A percentile compares a stretch with the other conserved stretches of the same genome.
Evolutionary conservation across 2,888 invertebrate genomes (phyloP).

Genomic region (Perdita meconis): DNA sequence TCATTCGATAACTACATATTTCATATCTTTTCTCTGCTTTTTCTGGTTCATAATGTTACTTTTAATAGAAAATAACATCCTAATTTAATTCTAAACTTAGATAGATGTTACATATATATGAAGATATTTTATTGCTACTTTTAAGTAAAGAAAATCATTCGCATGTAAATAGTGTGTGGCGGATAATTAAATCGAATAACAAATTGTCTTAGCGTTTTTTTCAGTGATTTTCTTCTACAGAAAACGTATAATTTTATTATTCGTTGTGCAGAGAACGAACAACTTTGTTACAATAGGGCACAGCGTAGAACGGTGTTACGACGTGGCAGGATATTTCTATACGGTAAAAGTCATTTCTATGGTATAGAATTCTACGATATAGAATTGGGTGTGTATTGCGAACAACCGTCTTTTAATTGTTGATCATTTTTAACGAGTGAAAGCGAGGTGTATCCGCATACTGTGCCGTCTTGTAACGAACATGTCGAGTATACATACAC

Average conservation of each 20-base stretch:
- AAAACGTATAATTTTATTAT: slow-evolving; percentile 75
- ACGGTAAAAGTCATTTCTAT: slow-evolving; percentile 34
- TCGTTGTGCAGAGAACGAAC: slow-evolving; percentile 72
- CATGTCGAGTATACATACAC: slow-evolving; percentile 54
- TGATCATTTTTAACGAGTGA: slow-evolving; percentile 45
- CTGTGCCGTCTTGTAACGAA: slow-evolving; percentile 74
- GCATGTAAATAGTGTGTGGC: slow-evolving; percentile 82
- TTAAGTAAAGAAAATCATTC: slow-evolving; percentile 74
- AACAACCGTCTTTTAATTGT: slow-evolving; percentile 43
- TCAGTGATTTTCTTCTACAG: slow-evolving; percentile 67
- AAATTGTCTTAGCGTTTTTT: slow-evolving; percentile 78
- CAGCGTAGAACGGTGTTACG: slow-evolving; percentile 51
- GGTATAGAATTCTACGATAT: slow-evolving; percentile 30
- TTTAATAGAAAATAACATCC: slow-evolving; percentile 8
- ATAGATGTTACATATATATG: slow-evolving; percentile 51
- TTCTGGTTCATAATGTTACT: slow-evolving; percentile 29
- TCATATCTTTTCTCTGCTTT: slow-evolving; percentile 34
- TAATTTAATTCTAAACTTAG: slow-evolving; percentile 48
- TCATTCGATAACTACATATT: slow-evolving; percentile 27
- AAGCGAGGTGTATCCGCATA: slow-evolving; percentile 36
- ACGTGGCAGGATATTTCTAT: slow-evolving; percentile 38
- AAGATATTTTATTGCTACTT: slow-evolving; percentile 73
- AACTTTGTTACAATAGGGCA: slow-evolving; percentile 73
- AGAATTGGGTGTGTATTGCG: slow-evolving; percentile 25
- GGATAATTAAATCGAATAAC: slow-evolving; percentile 78